Evolutionary conservation across 2,113 vertebrate species (phyloP).

Genomic region (Paratilapia polleni): DNA sequence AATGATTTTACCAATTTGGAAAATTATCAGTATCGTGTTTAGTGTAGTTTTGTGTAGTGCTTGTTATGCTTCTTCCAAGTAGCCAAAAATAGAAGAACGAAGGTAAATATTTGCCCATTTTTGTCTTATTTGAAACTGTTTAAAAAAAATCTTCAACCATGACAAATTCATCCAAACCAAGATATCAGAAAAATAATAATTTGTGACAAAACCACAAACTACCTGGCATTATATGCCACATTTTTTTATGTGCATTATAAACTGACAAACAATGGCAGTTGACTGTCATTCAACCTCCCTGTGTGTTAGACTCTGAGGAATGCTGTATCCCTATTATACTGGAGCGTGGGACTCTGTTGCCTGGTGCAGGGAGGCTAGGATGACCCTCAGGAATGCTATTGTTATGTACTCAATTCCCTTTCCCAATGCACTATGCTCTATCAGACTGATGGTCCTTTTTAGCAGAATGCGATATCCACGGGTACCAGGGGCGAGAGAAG

Average conservation of each 20-base stretch:
- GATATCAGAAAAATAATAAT: neutral
- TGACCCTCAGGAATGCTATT: slow-evolving; percentile 85
- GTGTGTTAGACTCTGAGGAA: slow-evolving; percentile 55
- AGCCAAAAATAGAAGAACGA: neutral
- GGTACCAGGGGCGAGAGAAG: slow-evolving; percentile 74
- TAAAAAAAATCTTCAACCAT: neutral
- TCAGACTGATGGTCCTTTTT: slow-evolving; percentile 87
- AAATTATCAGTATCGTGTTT: neutral
- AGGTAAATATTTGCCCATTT: neutral
- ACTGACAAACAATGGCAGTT: slow-evolving; percentile 31
- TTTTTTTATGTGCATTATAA: neutral
- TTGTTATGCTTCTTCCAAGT: neutral
- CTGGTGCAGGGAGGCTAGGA: slow-evolving; percentile 70
- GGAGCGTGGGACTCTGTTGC: slow-evolving; percentile 77
- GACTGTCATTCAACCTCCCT: slow-evolving; percentile 45
- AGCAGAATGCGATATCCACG: slow-evolving; percentile 91
- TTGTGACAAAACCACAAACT: neutral
- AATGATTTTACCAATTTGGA: neutral
- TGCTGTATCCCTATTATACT: slow-evolving; percentile 67
- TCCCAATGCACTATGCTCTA: slow-evolving; percentile 81
- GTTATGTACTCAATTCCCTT: slow-evolving; percentile 77
- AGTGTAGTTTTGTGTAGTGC: neutral
- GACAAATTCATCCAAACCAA: neutral
- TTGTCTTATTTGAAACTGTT: neutral
- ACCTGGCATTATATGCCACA: neutral